Evolutionary conservation across 2,888 invertebrate genomes (phyloP).

Genomic region (Frankliniella fusca): DNA sequence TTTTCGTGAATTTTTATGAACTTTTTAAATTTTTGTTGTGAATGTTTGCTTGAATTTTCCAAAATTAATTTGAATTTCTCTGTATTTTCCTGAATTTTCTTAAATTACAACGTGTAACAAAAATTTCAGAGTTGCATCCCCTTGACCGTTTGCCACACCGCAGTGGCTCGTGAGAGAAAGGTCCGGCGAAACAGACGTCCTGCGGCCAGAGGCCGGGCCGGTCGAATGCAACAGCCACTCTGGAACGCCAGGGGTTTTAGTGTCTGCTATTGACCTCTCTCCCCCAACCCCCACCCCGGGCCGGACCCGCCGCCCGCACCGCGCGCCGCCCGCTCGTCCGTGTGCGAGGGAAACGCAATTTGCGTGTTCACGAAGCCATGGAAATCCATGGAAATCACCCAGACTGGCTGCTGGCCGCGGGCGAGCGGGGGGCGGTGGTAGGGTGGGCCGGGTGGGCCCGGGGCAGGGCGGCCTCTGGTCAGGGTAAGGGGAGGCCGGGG

Average conservation of each 20-base stretch:
- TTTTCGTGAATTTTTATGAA: no score
- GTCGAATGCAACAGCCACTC: background rate
- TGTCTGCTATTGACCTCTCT: background rate
- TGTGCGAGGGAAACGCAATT: conserved; percentile 5
- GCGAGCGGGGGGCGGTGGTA: background rate
- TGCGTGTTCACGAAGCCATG: conserved; percentile 25
- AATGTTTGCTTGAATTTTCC: no score
- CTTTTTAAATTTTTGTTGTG: no score
- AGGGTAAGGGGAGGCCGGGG: background rate
- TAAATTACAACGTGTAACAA: no score
- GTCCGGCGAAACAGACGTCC: background rate
- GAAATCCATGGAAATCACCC: conserved; percentile 26
- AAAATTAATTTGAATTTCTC: no score
- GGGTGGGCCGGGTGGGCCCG: background rate
- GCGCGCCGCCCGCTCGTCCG: background rate
- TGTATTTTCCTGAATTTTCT: no score
- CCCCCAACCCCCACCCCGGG: background rate
- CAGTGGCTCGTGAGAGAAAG: background rate
- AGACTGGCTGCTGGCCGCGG: background rate
- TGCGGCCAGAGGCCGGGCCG: background rate
- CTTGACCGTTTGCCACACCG: no score
- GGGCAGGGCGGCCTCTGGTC: no score
- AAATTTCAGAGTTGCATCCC: no score
- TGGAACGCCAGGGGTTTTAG: background rate
- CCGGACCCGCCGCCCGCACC: background rate